These are phyloP conservation scores for Scophthalmus maximus DNA, from an alignment of 2,113 vertebrate genomes.

Conservation along the genomic window DNA sequence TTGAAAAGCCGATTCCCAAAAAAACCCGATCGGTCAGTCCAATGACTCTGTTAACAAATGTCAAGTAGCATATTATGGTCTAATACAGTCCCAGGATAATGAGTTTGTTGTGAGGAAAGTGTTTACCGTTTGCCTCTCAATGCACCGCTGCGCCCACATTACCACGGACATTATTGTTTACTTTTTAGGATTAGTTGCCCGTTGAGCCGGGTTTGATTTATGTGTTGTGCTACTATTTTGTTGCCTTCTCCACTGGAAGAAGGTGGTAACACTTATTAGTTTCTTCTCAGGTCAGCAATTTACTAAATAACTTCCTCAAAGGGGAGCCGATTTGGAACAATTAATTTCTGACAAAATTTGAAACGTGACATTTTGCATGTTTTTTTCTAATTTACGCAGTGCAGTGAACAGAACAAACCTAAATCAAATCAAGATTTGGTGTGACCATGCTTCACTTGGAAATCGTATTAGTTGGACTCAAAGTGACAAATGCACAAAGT, in stretches of 20 bases:
- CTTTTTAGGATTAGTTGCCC: constrained; percentile 41
- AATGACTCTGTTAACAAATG: constrained; percentile 56
- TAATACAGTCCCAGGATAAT: constrained; percentile 57
- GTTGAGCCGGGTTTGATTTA: constrained; percentile 49
- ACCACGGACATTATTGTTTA: constrained; percentile 46
- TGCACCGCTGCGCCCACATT: constrained; percentile 61
- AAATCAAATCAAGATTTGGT: not conserved
- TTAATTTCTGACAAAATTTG: constrained; percentile 2
- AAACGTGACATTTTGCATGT: not conserved
- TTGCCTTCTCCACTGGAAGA: constrained; percentile 10
- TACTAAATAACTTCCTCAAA: constrained; percentile 4
- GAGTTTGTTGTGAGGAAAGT: constrained; percentile 52
- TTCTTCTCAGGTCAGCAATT: not conserved
- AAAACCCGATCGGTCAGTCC: constrained; percentile 18
- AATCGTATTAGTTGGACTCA: not conserved
- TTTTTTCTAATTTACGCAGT: not conserved
- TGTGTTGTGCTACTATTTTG: constrained; percentile 19
- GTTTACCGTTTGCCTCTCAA: constrained; percentile 51
- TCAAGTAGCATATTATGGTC: constrained; percentile 44
- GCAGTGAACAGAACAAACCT: not conserved
- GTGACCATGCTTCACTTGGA: not conserved
- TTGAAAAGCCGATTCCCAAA: not conserved
- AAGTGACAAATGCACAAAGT: not conserved
- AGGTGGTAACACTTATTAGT: not conserved
- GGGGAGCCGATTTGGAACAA: not conserved